phyloP scores from a whole-genome alignment of 2,797 vertebrate species.

The Buphagus erythrorhynchus region DNA sequence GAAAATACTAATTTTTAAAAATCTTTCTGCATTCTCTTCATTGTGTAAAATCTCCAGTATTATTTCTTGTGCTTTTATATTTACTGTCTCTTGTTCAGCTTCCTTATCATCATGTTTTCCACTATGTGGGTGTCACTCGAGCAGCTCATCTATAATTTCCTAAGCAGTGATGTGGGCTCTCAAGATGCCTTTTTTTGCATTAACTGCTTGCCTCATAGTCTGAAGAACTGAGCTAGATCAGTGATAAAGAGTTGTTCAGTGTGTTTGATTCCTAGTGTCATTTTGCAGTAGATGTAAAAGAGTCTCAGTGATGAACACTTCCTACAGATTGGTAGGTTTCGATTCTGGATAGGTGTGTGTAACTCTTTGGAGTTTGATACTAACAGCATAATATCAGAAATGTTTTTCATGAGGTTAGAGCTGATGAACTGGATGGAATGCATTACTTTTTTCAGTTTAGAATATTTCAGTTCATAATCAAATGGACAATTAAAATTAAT shows the following conservation, averaged over 20 bases:
- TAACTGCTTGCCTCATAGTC: background rate
- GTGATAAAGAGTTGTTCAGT: background rate
- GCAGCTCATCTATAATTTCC: background rate
- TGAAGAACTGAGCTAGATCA: background rate
- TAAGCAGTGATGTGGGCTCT: background rate
- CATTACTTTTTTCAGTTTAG: background rate
- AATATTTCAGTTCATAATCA: background rate
- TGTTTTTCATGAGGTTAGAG: background rate
- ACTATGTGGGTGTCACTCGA: background rate
- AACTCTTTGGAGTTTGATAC: background rate
- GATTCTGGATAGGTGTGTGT: background rate
- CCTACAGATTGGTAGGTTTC: background rate
- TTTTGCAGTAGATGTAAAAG: background rate
- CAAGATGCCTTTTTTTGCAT: background rate
- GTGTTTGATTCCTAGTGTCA: background rate
- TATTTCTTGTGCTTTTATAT: background rate
- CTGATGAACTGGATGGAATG: background rate
- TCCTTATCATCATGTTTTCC: background rate
- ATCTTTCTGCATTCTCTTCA: background rate
- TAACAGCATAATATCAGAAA: background rate
- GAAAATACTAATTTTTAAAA: background rate
- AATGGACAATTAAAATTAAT: background rate
- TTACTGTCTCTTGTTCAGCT: background rate
- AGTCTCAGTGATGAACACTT: background rate
- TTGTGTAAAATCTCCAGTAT: background rate